A percentile compares a stretch with the other conserved stretches of the same genome.
Conservation (phyloP, 2,888 invertebrate genomes). For the Lasioglossum pauxillum region DNA sequence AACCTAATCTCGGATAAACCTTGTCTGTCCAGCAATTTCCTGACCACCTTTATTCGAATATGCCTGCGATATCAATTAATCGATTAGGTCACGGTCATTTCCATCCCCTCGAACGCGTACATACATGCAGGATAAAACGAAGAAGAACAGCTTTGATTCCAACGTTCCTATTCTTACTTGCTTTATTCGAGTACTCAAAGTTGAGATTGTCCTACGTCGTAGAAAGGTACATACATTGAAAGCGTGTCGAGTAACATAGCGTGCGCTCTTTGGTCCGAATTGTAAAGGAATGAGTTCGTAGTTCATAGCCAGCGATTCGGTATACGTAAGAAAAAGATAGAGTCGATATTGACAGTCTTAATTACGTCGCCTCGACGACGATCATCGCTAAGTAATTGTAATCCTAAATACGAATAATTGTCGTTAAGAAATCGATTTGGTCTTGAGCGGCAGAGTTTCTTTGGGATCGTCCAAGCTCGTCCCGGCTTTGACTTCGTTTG, state of each 20-base stretch:
- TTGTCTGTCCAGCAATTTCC: no score
- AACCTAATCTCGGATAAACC: no score
- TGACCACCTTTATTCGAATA: no score
- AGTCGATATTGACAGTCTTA: not conserved
- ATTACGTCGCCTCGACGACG: not conserved
- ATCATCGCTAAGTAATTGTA: not conserved
- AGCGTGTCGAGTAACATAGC: not conserved
- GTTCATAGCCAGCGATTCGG: not conserved
- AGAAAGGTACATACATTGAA: not conserved
- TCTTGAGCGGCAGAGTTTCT: slow-evolving; percentile 84
- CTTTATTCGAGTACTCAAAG: not conserved
- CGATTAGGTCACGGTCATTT: no score
- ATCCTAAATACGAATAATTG: not conserved
- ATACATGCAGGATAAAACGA: not conserved
- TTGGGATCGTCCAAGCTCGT: slow-evolving; percentile 62
- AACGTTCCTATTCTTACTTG: not conserved
- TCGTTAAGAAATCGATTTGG: slow-evolving; percentile 65
- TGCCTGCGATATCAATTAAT: no score
- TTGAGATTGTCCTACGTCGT: not conserved
- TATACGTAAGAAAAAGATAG: not conserved
- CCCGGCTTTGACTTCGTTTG: slow-evolving; percentile 40
- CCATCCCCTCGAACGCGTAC: not conserved
- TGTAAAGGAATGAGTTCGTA: not conserved
- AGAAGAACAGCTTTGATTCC: not conserved
- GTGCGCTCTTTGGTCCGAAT: not conserved